Evolutionary conservation across 2,797 vertebrate species (phyloP).

Genomic region (Pseudomugil gertrudae): DNA sequence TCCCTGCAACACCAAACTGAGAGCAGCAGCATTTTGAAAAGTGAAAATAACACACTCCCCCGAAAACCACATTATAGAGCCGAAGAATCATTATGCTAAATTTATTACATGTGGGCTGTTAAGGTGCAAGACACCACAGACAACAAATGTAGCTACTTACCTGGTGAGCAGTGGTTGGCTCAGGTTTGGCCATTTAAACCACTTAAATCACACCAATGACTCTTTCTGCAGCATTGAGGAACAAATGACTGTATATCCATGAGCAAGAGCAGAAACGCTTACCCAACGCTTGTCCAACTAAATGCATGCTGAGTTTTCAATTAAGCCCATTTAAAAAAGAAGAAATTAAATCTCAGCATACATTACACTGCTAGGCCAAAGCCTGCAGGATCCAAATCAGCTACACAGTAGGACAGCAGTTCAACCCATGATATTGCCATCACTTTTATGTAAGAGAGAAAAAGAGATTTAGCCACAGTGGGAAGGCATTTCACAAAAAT

Average conservation of each 20-base stretch:
- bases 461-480: background rate
- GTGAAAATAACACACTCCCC: constrained; percentile 14
- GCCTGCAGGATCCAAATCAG: background rate
- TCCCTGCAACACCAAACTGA: constrained; percentile 1
- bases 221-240: background rate
- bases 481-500: background rate
- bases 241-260: background rate
- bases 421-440: background rate
- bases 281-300: background rate
- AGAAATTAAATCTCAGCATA: background rate
- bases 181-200: constrained; percentile 6
- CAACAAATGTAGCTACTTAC: background rate
- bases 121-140: constrained; percentile 4
- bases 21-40: constrained; percentile 21
- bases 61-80: constrained; percentile 35
- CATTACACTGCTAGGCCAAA: no score
- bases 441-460: background rate
- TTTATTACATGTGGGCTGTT: constrained; percentile 13
- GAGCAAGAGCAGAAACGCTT: background rate
- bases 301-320: constrained; percentile 4
- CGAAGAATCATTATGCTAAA: constrained; percentile 29
- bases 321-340: background rate
- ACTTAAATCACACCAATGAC: background rate
- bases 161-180: background rate
- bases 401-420: background rate